Evolutionary conservation across 2,113 vertebrate species (phyloP).

Genomic region (Empidonax traillii): DNA sequence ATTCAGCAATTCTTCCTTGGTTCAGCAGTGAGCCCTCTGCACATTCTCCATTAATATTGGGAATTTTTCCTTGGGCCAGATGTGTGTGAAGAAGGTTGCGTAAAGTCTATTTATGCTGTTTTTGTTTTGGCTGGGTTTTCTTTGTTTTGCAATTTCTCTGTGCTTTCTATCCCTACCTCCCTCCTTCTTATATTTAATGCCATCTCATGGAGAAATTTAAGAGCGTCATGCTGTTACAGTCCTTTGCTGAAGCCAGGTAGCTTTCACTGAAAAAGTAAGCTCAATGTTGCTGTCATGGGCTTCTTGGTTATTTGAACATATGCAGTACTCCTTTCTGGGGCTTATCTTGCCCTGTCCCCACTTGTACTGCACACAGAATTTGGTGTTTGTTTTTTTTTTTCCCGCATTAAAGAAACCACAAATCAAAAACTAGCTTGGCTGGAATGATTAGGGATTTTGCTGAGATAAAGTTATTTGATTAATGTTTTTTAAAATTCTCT

Average conservation of each 20-base stretch:
- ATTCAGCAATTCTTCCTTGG: background rate
- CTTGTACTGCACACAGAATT: background rate
- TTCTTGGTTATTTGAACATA: background rate
- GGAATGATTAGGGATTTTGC: background rate
- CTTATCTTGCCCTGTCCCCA: background rate
- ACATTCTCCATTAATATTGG: background rate
- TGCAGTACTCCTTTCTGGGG: background rate
- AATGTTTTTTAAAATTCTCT: background rate
- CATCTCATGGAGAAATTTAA: constrained; percentile 30
- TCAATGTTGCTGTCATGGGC: background rate
- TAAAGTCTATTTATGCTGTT: background rate
- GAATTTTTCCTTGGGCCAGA: background rate
- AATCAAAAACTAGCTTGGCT: background rate
- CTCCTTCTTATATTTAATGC: constrained; percentile 27
- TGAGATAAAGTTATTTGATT: background rate
- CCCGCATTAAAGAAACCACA: background rate
- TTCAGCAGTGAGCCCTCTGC: background rate
- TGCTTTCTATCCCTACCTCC: background rate
- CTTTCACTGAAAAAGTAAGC: background rate
- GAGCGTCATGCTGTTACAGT: background rate
- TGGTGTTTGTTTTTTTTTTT: background rate
- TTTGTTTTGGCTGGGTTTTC: background rate
- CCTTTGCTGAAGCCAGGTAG: background rate
- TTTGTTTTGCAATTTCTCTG: background rate
- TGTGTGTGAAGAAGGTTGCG: background rate